phyloP scores from a whole-genome alignment of 2,797 vertebrate species.

The Sciaenops ocellatus region DNA sequence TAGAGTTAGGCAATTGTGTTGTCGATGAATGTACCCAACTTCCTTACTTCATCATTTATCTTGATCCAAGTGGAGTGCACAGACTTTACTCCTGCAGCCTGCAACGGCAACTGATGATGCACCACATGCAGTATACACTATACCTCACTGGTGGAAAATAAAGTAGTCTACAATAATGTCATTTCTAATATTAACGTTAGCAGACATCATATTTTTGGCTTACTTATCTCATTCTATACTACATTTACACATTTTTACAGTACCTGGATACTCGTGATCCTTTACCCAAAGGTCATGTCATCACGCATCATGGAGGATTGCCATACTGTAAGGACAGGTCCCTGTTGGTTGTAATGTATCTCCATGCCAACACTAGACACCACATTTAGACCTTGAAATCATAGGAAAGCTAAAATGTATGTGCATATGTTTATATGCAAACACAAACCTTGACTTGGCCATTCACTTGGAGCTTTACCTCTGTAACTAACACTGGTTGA shows the following conservation, averaged over 20 bases:
- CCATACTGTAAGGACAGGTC: background rate
- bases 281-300: slow-evolving; percentile 14
- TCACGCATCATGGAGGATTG: background rate
- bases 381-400: slow-evolving; percentile 68
- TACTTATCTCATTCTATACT: background rate
- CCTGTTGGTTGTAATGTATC: slow-evolving; percentile 16
- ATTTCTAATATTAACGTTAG: slow-evolving; percentile 12
- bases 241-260: background rate
- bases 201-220: background rate
- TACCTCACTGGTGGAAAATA: slow-evolving; percentile 24
- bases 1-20: slow-evolving; percentile 69
- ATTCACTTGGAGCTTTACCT: slow-evolving; percentile 54
- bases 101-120: slow-evolving; percentile 44
- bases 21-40: slow-evolving; percentile 75
- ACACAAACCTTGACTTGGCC: slow-evolving; percentile 71
- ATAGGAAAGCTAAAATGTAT: slow-evolving; percentile 65
- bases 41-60: slow-evolving; percentile 74
- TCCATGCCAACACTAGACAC: slow-evolving; percentile 7
- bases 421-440: slow-evolving; percentile 79
- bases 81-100: slow-evolving; percentile 50
- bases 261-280: background rate
- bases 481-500: slow-evolving; percentile 79
- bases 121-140: slow-evolving; percentile 19
- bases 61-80: slow-evolving; percentile 61
- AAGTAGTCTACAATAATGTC: slow-evolving; percentile 18